Evolutionary conservation across 1,140 invertebrate species (phyloP).

Genomic region (Saccostrea cuccullata): DNA sequence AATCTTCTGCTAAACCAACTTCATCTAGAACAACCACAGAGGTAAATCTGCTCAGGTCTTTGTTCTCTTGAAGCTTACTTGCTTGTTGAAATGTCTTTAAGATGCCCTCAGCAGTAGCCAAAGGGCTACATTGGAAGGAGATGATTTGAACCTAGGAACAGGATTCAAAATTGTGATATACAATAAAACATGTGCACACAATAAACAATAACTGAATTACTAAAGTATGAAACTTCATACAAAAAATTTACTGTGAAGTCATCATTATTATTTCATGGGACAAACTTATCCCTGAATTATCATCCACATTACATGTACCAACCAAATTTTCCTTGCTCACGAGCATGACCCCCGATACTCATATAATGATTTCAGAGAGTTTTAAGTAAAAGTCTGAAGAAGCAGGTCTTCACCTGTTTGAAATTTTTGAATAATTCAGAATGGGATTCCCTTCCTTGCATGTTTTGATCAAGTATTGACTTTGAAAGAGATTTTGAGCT

Average conservation of each 20-base stretch:
- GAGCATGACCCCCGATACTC: no score
- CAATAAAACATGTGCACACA: neutral
- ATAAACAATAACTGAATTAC: no score
- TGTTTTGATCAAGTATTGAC: conserved; percentile 70
- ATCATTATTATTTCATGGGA: no score
- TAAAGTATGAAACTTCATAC: no score
- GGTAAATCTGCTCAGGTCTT: conserved; percentile 69
- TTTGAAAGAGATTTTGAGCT: conserved; percentile 75
- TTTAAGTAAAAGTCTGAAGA: neutral
- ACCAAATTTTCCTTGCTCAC: no score
- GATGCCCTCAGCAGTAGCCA: conserved; percentile 74
- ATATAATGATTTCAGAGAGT: no score
- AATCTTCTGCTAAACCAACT: conserved; percentile 73
- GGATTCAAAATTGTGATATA: neutral
- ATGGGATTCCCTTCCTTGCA: conserved; percentile 68
- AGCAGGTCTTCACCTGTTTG: conserved; percentile 62
- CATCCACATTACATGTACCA: no score
- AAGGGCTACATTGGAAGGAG: conserved; percentile 75
- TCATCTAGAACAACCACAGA: conserved; percentile 76
- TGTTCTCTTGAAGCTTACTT: conserved; percentile 65
- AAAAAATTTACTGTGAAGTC: no score
- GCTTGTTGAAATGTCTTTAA: conserved; percentile 71
- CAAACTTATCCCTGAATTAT: no score
- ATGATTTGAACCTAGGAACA: conserved; percentile 69
- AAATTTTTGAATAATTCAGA: conserved; percentile 65